phyloP scores from a whole-genome alignment of 2,797 vertebrate species.

The Thunnus albacares region DNA sequence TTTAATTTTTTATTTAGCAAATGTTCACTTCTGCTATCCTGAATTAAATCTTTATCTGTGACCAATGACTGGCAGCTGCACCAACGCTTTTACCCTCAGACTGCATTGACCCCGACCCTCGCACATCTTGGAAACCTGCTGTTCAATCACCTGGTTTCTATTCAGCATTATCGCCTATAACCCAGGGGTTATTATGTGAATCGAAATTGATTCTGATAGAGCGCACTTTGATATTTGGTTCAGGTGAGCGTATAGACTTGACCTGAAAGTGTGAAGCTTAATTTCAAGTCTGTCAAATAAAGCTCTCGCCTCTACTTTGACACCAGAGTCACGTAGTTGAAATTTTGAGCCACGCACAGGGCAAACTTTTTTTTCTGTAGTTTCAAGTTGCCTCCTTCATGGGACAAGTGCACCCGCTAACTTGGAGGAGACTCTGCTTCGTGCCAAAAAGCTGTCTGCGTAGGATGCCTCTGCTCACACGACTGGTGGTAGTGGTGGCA shows the following conservation, averaged over 20 bases:
- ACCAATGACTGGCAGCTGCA: constrained; percentile 17
- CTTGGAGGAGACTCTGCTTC: constrained; percentile 61
- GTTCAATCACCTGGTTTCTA: constrained; percentile 47
- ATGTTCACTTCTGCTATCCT: not conserved
- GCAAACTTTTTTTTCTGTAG: constrained; percentile 51
- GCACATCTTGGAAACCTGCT: constrained; percentile 42
- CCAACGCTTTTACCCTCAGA: constrained; percentile 34
- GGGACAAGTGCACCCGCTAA: constrained; percentile 59
- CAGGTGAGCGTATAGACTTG: constrained; percentile 50
- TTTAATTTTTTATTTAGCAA: not conserved
- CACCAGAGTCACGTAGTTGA: constrained; percentile 8
- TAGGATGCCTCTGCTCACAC: constrained; percentile 57
- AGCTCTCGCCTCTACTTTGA: constrained; percentile 2
- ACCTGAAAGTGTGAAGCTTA: constrained; percentile 35
- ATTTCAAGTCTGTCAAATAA: constrained; percentile 60
- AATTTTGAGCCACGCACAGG: not conserved
- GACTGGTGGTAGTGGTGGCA: constrained; percentile 63
- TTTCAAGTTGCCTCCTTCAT: constrained; percentile 55
- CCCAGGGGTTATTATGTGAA: constrained; percentile 39
- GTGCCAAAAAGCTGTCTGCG: constrained; percentile 71
- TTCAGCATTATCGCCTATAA: constrained; percentile 38
- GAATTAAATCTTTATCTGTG: constrained; percentile 13
- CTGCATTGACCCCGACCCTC: constrained; percentile 46
- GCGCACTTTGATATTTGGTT: constrained; percentile 59
- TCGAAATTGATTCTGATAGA: constrained; percentile 66